A percentile compares a stretch with the other conserved stretches of the same genome.
Conservation (phyloP, 2,113 vertebrate species). For the Eulemur rufifrons region DNA sequence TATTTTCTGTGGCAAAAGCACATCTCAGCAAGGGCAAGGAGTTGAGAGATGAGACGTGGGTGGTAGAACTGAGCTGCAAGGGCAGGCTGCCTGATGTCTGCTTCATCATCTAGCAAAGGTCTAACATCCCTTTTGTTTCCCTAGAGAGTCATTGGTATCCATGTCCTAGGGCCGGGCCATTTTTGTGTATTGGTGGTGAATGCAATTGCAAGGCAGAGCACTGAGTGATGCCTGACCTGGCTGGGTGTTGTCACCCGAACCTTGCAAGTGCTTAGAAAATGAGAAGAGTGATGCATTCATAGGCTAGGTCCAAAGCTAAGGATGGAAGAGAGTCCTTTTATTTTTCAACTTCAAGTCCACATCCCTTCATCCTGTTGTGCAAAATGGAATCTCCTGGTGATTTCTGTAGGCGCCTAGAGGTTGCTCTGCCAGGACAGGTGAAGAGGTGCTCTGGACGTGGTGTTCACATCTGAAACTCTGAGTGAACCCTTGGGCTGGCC, state of each 20-base stretch:
- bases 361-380: neutral
- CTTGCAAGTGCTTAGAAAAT: neutral
- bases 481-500: neutral
- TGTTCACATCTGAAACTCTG: neutral
- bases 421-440: accelerated
- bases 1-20: slow-evolving; percentile 10
- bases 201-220: neutral
- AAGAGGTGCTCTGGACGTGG: neutral
- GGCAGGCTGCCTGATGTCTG: neutral
- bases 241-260: neutral
- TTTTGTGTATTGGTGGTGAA: neutral
- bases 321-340: neutral
- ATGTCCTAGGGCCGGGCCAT: neutral
- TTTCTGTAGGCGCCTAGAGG: neutral
- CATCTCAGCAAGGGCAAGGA: neutral
- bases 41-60: neutral
- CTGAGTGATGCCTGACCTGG: neutral
- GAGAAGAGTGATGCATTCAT: neutral
- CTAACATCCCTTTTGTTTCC: neutral
- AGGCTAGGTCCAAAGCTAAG: neutral
- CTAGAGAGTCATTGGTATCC: neutral
- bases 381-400: neutral
- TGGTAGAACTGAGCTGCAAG: neutral
- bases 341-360: neutral
- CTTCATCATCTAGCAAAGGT: neutral